Evolutionary conservation across 2,888 invertebrate genomes (phyloP), one percentile per base, ranked within the genome.

Genomic region (Orthosia cruda): DNA sequence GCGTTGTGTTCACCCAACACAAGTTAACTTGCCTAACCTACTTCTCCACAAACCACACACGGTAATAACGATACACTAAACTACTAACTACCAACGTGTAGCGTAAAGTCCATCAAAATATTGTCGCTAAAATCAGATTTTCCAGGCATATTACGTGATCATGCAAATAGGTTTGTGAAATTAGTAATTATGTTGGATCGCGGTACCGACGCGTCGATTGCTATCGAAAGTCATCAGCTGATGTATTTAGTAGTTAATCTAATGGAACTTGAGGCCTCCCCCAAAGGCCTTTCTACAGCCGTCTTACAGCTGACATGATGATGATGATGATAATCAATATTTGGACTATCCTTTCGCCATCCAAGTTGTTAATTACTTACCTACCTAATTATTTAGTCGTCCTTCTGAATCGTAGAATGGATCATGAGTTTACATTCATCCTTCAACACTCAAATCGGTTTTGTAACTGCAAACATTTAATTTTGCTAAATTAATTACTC

Each of bases 111-210:
- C 77, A 63, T 67, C 71, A 81, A 32, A 77, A 80, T 67, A 77
- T 81, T 83, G 58, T 59, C 50, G 63, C 58, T 74, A 74, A 75
- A 80, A 83, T 81, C 71, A 59, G 57, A 71, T 83, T 84, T 81
- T 69, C 66, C 87, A 73, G 78, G 66, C 81, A 71, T 83, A 81
- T 91, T 88, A 87, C 86, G 89, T 89, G 91, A 89, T 92, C 91
- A 92, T 90, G 90, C 85, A 89, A 91, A 91, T 91, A 80, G 88
- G 83, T 78, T 77, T 62, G 84, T 81, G 84, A 89, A 92, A 92
- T 91, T 89, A 92, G 90, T 92, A 89, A 89, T 91, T 92, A 89
- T 86, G 84, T 77, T 87, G 81, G 81, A 89, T 90, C 89, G 83
- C 80, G 89, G 88, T 89, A 87, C 80, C 74, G 65, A 74, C 77